Conservation (phyloP, 2,888 invertebrate genomes). For the Zeuzera pyrina region DNA sequence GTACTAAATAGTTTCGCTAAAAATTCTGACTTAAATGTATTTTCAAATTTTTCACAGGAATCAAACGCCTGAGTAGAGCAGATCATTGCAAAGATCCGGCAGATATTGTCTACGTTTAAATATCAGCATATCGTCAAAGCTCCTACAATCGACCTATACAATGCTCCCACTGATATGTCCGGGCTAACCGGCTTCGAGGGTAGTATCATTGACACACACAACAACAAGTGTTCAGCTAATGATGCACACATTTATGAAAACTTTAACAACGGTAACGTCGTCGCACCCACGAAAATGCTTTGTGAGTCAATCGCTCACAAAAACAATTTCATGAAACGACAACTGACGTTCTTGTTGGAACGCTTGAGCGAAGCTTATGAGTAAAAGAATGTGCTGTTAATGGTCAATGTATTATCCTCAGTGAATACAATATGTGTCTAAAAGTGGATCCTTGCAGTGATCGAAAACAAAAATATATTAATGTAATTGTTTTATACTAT, state of each 20-base stretch:
- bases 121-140: conserved; percentile 75
- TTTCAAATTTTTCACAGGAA: conserved; percentile 77
- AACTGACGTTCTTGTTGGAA: conserved; percentile 76
- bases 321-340: conserved; percentile 61
- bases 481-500: conserved; percentile 60
- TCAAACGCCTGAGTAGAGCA: conserved; percentile 93
- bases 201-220: conserved; percentile 54
- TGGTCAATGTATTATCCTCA: conserved; percentile 61
- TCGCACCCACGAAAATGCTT: conserved; percentile 57
- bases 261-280: conserved; percentile 63
- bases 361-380: conserved; percentile 78
- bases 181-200: conserved; percentile 45
- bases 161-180: conserved; percentile 46
- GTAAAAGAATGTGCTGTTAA: conserved; percentile 55
- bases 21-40: conserved; percentile 49
- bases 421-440: conserved; percentile 60
- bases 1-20: no score
- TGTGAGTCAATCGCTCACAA: conserved; percentile 67
- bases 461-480: conserved; percentile 56
- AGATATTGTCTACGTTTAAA: conserved; percentile 83
- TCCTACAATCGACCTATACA: conserved; percentile 64
- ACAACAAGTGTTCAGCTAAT: conserved; percentile 40
- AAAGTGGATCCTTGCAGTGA: conserved; percentile 73
- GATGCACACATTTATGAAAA: conserved; percentile 46
- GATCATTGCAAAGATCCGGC: conserved; percentile 88